Evolutionary conservation across 2,113 vertebrate genomes (phyloP).

Genomic region (Pungitius pungitius): DNA sequence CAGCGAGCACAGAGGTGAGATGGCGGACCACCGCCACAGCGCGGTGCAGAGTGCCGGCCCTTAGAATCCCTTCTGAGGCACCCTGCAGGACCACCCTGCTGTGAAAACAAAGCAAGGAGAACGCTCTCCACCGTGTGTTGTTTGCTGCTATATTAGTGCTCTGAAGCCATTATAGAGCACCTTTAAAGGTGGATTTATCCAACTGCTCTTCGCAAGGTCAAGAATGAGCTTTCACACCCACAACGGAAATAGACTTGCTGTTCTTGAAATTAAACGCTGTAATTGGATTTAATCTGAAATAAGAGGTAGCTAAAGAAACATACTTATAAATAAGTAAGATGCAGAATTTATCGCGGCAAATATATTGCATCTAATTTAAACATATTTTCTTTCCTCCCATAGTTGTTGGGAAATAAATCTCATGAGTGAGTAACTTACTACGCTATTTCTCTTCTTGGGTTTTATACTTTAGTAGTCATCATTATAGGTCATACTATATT

Average conservation of each 20-base stretch:
- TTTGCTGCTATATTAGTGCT: background rate
- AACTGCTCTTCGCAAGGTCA: background rate
- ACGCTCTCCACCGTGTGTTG: background rate
- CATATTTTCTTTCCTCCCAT: conserved; percentile 7
- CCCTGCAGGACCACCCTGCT: background rate
- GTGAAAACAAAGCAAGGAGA: background rate
- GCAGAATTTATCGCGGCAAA: conserved; percentile 5
- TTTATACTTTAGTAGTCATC: conserved; percentile 11
- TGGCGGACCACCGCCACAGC: background rate
- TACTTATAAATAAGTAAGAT: conserved; percentile 20
- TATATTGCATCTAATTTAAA: background rate
- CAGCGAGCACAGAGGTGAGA: background rate
- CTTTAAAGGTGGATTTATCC: background rate
- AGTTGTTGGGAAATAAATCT: conserved; percentile 22
- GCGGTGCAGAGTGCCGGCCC: background rate
- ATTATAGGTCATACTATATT: background rate
- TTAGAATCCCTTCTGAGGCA: background rate
- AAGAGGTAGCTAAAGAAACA: background rate
- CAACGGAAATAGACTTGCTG: background rate
- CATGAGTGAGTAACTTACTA: conserved; percentile 13
- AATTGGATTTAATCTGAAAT: conserved; percentile 1
- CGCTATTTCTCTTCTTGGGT: background rate
- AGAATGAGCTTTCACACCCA: background rate
- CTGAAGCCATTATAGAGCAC: background rate
- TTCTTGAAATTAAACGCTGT: background rate